Conservation (phyloP, 2,113 vertebrate genomes). For the Helogale parvula region DNA sequence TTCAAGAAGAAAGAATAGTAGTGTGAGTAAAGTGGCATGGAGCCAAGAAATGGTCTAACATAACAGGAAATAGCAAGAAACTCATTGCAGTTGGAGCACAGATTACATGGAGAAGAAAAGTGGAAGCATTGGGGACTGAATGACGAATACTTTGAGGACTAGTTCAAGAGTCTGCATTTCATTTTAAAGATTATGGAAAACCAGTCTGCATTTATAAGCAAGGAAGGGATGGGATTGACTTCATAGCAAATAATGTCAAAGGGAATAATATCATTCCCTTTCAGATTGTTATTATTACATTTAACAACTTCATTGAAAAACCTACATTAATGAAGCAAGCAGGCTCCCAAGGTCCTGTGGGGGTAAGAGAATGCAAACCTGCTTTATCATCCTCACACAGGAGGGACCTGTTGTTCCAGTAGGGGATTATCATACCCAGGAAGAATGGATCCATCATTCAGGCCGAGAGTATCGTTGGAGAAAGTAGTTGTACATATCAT, state of each 20-base stretch:
- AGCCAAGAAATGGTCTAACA: neutral
- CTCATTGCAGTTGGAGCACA: neutral
- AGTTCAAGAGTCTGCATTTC: neutral
- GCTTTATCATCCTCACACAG: fast-evolving
- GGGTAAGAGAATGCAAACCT: neutral
- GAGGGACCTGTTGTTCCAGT: neutral
- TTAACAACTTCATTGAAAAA: neutral
- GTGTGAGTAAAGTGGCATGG: neutral
- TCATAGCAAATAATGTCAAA: neutral
- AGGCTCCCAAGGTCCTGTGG: neutral
- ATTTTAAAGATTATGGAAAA: neutral
- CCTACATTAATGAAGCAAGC: neutral
- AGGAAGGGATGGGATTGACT: neutral
- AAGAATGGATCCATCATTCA: neutral
- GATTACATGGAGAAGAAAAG: neutral
- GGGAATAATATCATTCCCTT: neutral
- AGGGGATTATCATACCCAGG: neutral
- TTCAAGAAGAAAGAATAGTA: neutral
- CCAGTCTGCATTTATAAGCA: neutral
- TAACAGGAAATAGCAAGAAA: neutral
- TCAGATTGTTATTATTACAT: neutral
- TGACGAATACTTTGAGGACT: neutral
- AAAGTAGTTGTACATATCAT: neutral
- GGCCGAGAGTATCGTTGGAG: neutral
- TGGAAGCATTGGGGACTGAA: neutral